These are phyloP conservation scores for Phacellophora camtschatica DNA, from an alignment of 30 jellyfish, hydroid and myxozoan species.

Conservation along the genomic window DNA sequence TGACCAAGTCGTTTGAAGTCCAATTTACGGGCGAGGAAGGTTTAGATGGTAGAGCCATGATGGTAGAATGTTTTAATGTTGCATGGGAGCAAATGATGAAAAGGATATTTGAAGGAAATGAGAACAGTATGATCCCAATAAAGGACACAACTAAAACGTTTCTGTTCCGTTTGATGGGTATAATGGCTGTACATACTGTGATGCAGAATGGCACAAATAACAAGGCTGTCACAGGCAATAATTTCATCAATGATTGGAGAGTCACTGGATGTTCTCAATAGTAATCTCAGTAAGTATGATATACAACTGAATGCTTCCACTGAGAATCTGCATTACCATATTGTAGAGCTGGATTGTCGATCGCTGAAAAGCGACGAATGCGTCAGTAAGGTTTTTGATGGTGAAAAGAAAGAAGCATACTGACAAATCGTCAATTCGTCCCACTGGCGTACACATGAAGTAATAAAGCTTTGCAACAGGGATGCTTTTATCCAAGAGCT, in stretches of 20 bases:
- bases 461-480: not conserved
- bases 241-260: not conserved
- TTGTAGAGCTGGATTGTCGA: constrained; percentile 14
- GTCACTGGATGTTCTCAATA: not conserved
- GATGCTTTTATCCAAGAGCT: not conserved
- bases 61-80: not conserved
- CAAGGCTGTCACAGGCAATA: constrained; percentile 5
- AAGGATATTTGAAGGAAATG: not conserved
- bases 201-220: not conserved
- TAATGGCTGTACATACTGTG: not conserved
- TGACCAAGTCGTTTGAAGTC: not conserved
- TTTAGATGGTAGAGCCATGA: constrained; percentile 20
- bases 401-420: constrained; percentile 17
- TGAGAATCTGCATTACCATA: not conserved
- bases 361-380: not conserved
- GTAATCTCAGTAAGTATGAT: not conserved
- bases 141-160: constrained; percentile 13
- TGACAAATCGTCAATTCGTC: not conserved
- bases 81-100: constrained; percentile 17
- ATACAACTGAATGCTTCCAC: constrained; percentile 5
- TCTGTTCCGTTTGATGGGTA: constrained; percentile 5
- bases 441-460: constrained; percentile 20
- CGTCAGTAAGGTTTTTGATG: not conserved
- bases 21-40: constrained; percentile 13
- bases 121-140: constrained; percentile 4